These are phyloP conservation scores for Xanthia togata DNA, from an alignment of 2,888 invertebrate genomes.

Conservation along the genomic window DNA sequence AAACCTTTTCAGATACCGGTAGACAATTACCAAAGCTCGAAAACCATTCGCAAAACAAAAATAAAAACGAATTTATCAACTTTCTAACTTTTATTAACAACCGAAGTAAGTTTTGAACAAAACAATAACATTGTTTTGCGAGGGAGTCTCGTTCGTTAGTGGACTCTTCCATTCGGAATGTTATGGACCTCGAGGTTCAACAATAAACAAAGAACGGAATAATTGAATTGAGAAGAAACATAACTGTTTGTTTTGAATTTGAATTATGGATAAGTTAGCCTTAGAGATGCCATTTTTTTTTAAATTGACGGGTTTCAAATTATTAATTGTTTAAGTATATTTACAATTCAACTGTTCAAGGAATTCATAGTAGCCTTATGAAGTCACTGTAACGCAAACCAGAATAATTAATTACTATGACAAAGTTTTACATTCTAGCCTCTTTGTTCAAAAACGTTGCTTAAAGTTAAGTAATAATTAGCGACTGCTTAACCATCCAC, in stretches of 20 bases:
- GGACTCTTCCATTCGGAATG: slow-evolving; percentile 31
- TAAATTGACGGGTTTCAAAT: not conserved
- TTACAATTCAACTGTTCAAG: not conserved
- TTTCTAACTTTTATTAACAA: slow-evolving; percentile 33
- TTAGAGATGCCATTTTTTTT: not conserved
- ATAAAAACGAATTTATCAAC: slow-evolving; percentile 11
- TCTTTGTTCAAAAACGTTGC: too few relatives aligned
- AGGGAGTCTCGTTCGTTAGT: slow-evolving; percentile 39
- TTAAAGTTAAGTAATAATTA: too few relatives aligned
- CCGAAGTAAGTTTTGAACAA: slow-evolving; percentile 41
- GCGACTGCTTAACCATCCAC: too few relatives aligned
- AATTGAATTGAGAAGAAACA: slow-evolving; percentile 25
- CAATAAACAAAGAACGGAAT: slow-evolving; percentile 34
- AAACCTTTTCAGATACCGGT: not conserved
- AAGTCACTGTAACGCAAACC: not conserved
- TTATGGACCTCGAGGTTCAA: slow-evolving; percentile 12
- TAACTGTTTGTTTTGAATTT: not conserved
- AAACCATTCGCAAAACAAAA: slow-evolving; percentile 1
- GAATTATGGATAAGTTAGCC: not conserved
- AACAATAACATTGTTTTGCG: slow-evolving; percentile 51
- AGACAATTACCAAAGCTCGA: not conserved
- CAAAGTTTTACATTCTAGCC: not conserved
- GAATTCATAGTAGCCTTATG: not conserved
- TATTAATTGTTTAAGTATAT: not conserved
- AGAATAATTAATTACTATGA: slow-evolving; percentile 8